Evolutionary conservation across 2,113 vertebrate species (phyloP), one percentile per base, ranked within the genome.

Genomic region (Mirza zaza): DNA sequence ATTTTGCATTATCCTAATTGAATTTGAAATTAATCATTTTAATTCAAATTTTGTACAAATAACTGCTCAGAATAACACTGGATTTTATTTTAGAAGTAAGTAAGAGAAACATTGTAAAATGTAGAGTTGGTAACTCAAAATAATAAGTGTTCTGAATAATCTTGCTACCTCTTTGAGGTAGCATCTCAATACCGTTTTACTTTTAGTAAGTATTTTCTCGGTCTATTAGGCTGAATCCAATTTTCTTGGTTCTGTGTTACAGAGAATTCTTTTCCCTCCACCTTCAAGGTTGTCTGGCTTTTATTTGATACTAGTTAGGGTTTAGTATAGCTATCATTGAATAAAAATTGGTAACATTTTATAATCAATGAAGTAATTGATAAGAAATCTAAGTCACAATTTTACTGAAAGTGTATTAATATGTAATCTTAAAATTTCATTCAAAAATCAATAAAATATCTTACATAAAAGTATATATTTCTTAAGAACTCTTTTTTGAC

Each of bases 251-350:
- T 29, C 36, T 96, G 14, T 91, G 36, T 80, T 95, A 83, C 70
- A 83, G 52, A 90, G 36, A 95, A 95, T 83, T 97, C 83, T 93
- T 68, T 86, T 92, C 50, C 36, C 23, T 92, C 87, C 71, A 96
- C 95, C 94, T 97, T 97, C 97, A 97, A 95, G 96, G 87, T 92
- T 97, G 84, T 96, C 94, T 97, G 92, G 7, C 90, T 98, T 97
- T 97, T 95, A 96, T 97, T 97, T 93, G 75, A 96, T 96, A 50
- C 68, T 87, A 75, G 34, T 91, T 86, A 94, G 79, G 55, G 63
- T 82, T 90, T 87, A 91, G 52, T 87, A 75, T 34, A 92, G 57
- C 63, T 88, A 71, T 84, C n/a, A 75, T 94, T 95, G 65, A 95
- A 71, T 93, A 68, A 93, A 97, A 97, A 80, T 86, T 55, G 71